phyloP scores from a whole-genome alignment of 2,113 vertebrate genomes.

The Chitala chitala region DNA sequence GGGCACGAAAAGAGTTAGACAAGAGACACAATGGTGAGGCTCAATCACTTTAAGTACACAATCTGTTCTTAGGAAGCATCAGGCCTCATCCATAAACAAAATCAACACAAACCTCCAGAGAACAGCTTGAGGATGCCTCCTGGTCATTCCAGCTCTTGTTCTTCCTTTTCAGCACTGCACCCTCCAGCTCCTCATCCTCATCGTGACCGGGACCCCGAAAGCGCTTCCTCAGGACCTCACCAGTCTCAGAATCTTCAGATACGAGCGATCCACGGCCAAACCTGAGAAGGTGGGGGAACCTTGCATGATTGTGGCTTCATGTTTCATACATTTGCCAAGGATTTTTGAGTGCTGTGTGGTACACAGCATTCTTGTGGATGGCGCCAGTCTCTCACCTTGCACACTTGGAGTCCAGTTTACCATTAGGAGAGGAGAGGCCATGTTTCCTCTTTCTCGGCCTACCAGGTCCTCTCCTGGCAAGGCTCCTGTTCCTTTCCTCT shows the following conservation, averaged over 20 bases:
- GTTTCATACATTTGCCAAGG: background rate
- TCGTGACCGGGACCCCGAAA: constrained; percentile 70
- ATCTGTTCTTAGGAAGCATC: background rate
- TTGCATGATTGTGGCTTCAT: background rate
- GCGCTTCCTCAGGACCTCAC: constrained; percentile 75
- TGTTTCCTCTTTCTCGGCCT: constrained; percentile 93
- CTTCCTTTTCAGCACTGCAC: constrained; percentile 66
- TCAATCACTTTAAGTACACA: background rate
- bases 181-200: constrained; percentile 69
- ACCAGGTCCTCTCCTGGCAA: constrained; percentile 84
- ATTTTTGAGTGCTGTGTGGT: background rate
- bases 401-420: constrained; percentile 79
- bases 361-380: background rate
- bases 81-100: background rate
- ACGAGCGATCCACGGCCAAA: constrained; percentile 74
- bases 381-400: constrained; percentile 71
- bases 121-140: constrained; percentile 64
- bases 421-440: constrained; percentile 70
- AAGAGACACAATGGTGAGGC: background rate
- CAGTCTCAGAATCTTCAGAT: constrained; percentile 83
- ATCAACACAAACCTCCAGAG: constrained; percentile 72
- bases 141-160: constrained; percentile 80
- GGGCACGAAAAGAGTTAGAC: background rate
- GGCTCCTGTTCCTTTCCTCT: constrained; percentile 79
- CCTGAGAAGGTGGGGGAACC: constrained; percentile 53